Evolutionary conservation across 2,888 invertebrate species (phyloP).

Genomic region (Hyppa rectilinea): DNA sequence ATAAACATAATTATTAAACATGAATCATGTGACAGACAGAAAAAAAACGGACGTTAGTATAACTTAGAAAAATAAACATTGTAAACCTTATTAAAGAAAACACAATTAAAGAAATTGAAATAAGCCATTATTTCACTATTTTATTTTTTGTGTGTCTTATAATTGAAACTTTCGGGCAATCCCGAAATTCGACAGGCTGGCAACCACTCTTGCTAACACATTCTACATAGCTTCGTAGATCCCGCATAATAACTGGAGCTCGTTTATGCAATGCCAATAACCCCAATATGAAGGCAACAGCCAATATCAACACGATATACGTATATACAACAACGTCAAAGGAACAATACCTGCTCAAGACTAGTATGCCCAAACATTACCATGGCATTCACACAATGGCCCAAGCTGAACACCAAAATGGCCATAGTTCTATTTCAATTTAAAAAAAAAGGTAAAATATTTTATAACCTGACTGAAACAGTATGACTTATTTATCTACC

Average conservation of each 20-base stretch:
- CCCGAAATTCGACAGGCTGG: slow-evolving; percentile 7
- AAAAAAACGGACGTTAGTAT: too few species aligned
- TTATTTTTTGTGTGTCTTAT: too few species aligned
- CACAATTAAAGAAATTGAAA: too few species aligned
- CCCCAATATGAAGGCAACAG: slow-evolving; percentile 10
- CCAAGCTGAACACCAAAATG: background rate
- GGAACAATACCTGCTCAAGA: slow-evolving; percentile 20
- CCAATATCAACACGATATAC: slow-evolving; percentile 5
- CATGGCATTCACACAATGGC: slow-evolving; percentile 11
- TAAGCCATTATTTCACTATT: too few species aligned
- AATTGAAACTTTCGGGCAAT: too few species aligned
- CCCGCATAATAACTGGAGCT: slow-evolving; percentile 10
- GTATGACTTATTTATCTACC: too few species aligned
- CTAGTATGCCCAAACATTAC: slow-evolving; percentile 3
- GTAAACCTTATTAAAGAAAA: too few species aligned
- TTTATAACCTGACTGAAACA: too few species aligned
- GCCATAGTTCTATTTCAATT: background rate
- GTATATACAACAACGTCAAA: slow-evolving; percentile 12
- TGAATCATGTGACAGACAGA: too few species aligned
- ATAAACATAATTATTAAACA: too few species aligned
- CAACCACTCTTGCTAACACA: background rate
- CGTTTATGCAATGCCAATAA: slow-evolving; percentile 13
- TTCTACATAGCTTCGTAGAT: slow-evolving; percentile 6
- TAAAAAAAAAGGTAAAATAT: too few species aligned
- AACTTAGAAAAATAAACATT: too few species aligned